Evolutionary conservation across 1,140 invertebrate species (phyloP).

Genomic region (Leguminivora glycinivorella): DNA sequence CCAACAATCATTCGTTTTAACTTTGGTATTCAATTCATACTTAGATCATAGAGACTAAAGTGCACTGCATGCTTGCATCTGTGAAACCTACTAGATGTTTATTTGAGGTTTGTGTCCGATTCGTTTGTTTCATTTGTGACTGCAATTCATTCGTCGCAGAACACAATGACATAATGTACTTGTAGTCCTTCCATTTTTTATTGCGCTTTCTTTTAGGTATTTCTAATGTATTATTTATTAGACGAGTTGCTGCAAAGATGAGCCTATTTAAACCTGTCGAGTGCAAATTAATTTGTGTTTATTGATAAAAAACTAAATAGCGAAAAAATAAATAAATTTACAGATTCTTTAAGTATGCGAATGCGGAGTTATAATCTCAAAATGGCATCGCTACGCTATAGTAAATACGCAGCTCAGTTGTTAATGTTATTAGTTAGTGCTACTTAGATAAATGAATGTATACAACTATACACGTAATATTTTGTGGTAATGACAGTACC

Average conservation of each 20-base stretch:
- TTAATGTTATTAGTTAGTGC: background rate
- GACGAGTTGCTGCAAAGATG: background rate
- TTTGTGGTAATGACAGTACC: background rate
- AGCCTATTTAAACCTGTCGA: background rate
- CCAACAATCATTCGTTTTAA: background rate
- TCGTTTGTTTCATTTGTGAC: background rate
- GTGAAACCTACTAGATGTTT: slow-evolving; percentile 2
- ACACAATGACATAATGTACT: no score
- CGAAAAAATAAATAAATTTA: background rate
- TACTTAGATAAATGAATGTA: background rate
- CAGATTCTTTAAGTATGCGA: background rate
- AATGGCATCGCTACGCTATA: no score
- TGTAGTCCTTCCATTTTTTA: no score
- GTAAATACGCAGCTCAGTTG: background rate
- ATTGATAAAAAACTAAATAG: background rate
- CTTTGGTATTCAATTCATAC: background rate
- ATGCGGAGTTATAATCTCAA: slow-evolving; percentile 2
- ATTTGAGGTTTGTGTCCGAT: background rate
- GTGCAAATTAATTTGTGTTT: background rate
- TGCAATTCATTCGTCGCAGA: background rate
- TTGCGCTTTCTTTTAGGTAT: no score
- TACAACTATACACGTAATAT: background rate
- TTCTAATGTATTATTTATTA: no score
- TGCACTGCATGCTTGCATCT: background rate
- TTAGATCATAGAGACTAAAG: background rate